A percentile compares a stretch with the other conserved stretches of the same genome.
These are phyloP conservation scores for Mechanitis mazaeus DNA, from an alignment of 2,888 invertebrate species.

Conservation along the genomic window DNA sequence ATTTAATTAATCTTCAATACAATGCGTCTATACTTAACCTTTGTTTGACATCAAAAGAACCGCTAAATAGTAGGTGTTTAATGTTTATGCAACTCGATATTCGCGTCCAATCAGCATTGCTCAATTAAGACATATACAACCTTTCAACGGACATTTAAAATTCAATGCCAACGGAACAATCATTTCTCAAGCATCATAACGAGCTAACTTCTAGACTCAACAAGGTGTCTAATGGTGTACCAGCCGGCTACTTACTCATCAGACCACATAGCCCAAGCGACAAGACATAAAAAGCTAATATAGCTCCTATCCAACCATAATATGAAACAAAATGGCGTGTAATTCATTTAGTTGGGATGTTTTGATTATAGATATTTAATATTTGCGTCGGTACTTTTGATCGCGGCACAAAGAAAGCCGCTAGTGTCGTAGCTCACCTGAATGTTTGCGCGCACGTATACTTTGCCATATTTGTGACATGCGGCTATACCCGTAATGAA, in stretches of 20 bases:
- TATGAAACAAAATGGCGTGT: slow-evolving; percentile 13
- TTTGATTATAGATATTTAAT: slow-evolving; percentile 31
- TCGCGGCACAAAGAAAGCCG: slow-evolving; percentile 66
- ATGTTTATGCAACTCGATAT: slow-evolving; percentile 14
- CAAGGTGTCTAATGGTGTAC: slow-evolving; percentile 63
- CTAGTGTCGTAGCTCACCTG: slow-evolving; percentile 72
- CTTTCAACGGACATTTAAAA: slow-evolving; percentile 24
- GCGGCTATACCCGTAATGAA: slow-evolving; percentile 20
- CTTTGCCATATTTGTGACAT: slow-evolving; percentile 26
- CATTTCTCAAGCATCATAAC: slow-evolving; percentile 47
- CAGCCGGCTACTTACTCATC: slow-evolving; percentile 24
- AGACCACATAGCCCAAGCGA: slow-evolving; percentile 10
- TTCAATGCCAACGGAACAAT: slow-evolving; percentile 32
- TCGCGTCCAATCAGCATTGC: slow-evolving; percentile 14
- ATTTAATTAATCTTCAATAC: background rate
- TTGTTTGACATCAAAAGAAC: slow-evolving; percentile 1
- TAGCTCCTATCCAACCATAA: background rate
- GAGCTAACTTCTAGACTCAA: slow-evolving; percentile 61
- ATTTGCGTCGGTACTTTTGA: slow-evolving; percentile 68
- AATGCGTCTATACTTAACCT: background rate
- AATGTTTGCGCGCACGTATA: slow-evolving; percentile 45
- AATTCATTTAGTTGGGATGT: slow-evolving; percentile 4
- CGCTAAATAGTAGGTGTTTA: slow-evolving; percentile 1
- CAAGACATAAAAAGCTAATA: background rate
- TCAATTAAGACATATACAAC: slow-evolving; percentile 22